phyloP scores from a whole-genome alignment of 1,140 invertebrate genomes.

The Drosophila gunungcola region DNA sequence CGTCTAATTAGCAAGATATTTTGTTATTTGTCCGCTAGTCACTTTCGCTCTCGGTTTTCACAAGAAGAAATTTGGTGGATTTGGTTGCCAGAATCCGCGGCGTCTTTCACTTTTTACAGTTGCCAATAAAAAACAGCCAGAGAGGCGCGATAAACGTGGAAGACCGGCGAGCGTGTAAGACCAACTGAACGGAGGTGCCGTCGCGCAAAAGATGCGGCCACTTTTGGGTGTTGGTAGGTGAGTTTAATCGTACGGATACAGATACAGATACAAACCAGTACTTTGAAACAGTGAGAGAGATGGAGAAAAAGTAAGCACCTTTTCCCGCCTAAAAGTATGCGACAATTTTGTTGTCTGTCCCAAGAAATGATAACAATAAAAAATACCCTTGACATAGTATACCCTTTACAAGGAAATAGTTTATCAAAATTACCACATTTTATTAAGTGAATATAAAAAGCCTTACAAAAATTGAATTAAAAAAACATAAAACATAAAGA shows the following conservation, averaged over 20 bases:
- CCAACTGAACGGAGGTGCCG: slow-evolving; percentile 55
- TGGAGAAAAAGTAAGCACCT: slow-evolving; percentile 6
- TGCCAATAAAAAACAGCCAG: slow-evolving; percentile 12
- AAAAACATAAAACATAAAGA: too few species aligned
- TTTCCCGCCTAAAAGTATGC: slow-evolving; percentile 44
- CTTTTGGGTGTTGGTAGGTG: slow-evolving; percentile 54
- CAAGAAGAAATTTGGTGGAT: slow-evolving; percentile 44
- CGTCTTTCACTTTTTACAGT: slow-evolving; percentile 76
- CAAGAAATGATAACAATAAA: not conserved
- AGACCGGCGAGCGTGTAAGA: slow-evolving; percentile 56
- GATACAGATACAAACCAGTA: not conserved
- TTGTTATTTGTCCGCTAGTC: slow-evolving; percentile 28
- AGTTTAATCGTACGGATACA: slow-evolving; percentile 10
- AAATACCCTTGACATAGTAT: too few species aligned
- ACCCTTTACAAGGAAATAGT: too few species aligned
- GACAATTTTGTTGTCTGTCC: too few species aligned
- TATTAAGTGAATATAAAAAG: too few species aligned
- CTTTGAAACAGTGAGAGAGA: slow-evolving; percentile 10
- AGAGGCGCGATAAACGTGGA: slow-evolving; percentile 61
- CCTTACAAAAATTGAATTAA: too few species aligned
- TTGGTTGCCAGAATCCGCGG: slow-evolving; percentile 61
- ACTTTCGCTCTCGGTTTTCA: slow-evolving; percentile 71
- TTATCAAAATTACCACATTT: too few species aligned
- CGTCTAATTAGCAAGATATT: slow-evolving; percentile 58
- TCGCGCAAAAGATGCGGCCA: slow-evolving; percentile 54